Conservation (phyloP, 53 echinoderm and acorn worm genomes). For the Arbacia lixula region DNA sequence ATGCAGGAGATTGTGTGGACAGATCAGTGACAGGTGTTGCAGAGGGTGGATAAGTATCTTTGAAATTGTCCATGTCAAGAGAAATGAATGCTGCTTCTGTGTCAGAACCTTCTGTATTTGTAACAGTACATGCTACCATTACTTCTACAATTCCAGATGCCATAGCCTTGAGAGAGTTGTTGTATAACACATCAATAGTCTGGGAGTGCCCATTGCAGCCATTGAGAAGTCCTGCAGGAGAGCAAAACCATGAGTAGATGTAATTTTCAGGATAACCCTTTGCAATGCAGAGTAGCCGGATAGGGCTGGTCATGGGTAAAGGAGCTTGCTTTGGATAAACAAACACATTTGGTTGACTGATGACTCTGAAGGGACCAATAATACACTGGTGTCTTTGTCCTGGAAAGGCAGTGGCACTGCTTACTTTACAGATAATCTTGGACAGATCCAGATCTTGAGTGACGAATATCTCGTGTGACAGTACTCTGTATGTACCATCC, state of each 20-base stretch:
- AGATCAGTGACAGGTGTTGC: no score
- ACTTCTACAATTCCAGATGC: neutral
- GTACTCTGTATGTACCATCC: constrained; percentile 12
- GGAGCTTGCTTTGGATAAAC: constrained; percentile 14
- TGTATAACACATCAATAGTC: neutral
- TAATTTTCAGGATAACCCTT: constrained; percentile 17
- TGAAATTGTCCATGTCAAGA: neutral
- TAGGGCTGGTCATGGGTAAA: neutral
- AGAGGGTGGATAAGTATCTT: no score
- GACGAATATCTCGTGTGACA: constrained; percentile 2
- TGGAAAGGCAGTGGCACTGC: constrained; percentile 32
- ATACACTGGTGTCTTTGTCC: constrained; percentile 8
- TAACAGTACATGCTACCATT: constrained; percentile 14
- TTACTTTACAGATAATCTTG: constrained; percentile 1
- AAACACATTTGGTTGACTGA: constrained; percentile 27
- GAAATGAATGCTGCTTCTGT: neutral
- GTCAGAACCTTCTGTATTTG: constrained; percentile 15
- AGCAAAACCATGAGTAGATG: constrained; percentile 24
- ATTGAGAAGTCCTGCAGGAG: constrained; percentile 18
- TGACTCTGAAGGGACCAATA: constrained; percentile 31
- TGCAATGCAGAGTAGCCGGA: constrained; percentile 11
- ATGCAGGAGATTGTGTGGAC: no score
- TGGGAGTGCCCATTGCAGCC: constrained; percentile 11
- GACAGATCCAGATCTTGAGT: constrained; percentile 8
- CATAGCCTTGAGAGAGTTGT: neutral